A percentile compares a stretch with the other conserved stretches of the same genome.
Evolutionary conservation across 2,113 vertebrate species (phyloP).

Genomic region (Smithornis capensis): DNA sequence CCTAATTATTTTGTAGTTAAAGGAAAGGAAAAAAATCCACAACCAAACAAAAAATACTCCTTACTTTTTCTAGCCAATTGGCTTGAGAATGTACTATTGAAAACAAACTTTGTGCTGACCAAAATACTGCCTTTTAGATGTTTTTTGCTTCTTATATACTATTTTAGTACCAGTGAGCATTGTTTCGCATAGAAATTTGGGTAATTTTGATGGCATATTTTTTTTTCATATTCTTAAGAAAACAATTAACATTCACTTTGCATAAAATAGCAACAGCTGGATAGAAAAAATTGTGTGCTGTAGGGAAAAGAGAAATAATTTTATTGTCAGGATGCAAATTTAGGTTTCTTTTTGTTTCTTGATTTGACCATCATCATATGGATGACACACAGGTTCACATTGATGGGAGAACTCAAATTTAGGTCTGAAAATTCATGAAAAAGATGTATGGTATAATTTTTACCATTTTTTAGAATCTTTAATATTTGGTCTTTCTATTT

Average conservation of each 20-base stretch:
- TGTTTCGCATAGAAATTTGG: background rate
- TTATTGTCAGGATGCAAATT: background rate
- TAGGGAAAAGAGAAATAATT: background rate
- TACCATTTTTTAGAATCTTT: background rate
- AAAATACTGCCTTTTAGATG: background rate
- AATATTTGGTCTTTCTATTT: background rate
- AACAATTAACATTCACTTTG: background rate
- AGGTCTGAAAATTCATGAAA: background rate
- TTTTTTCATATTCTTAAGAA: background rate
- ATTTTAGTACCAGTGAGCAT: background rate
- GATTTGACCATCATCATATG: background rate
- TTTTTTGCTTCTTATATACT: background rate
- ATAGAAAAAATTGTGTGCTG: background rate
- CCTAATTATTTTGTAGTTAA: background rate
- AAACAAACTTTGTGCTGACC: background rate
- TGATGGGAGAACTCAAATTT: background rate
- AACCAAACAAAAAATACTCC: background rate
- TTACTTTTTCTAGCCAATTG: background rate
- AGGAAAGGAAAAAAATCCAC: background rate
- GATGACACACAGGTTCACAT: fast-evolving
- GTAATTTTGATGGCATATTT: background rate
- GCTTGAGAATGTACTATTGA: background rate
- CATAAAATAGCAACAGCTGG: background rate
- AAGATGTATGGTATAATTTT: background rate
- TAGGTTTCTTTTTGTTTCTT: background rate